phyloP scores from a whole-genome alignment of 2,888 invertebrate species.

The Sinelater perroti region DNA sequence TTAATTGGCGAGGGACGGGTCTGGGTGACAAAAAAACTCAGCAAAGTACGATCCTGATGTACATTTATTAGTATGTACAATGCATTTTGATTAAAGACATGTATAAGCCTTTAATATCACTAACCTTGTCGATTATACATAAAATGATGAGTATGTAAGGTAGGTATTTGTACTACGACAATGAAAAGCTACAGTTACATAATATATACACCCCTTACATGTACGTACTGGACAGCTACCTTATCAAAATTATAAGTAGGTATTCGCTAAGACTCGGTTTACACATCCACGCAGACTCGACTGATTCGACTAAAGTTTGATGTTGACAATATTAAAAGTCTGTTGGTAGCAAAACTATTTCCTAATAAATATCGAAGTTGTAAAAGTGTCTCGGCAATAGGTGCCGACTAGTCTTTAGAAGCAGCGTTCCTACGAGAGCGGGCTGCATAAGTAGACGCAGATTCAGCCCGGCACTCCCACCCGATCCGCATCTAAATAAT shows the following conservation, averaged over 20 bases:
- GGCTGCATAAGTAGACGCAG: conserved; percentile 1
- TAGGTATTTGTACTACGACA: conserved; percentile 37
- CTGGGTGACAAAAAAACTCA: neutral
- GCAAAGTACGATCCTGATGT: conserved; percentile 17
- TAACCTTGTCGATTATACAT: conserved; percentile 37
- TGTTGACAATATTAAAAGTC: conserved; percentile 5
- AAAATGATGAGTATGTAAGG: conserved; percentile 32
- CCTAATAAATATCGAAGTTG: conserved; percentile 18
- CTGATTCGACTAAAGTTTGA: neutral
- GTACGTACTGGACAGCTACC: conserved; percentile 32
- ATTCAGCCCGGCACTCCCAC: neutral
- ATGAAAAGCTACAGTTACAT: conserved; percentile 32
- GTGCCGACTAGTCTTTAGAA: conserved; percentile 17
- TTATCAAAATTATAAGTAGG: conserved; percentile 11
- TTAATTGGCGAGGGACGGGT: neutral
- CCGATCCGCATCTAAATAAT: neutral
- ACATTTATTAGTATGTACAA: conserved; percentile 47
- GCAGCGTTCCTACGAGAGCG: neutral
- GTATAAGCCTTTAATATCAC: conserved; percentile 35
- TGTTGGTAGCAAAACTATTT: conserved; percentile 21
- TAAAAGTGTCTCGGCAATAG: neutral
- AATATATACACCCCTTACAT: conserved; percentile 25
- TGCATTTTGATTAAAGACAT: conserved; percentile 24
- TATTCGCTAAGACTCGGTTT: neutral
- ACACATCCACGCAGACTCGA: neutral